phyloP scores from a whole-genome alignment of 2,888 invertebrate genomes.

The Nephrotoma flavescens region DNA sequence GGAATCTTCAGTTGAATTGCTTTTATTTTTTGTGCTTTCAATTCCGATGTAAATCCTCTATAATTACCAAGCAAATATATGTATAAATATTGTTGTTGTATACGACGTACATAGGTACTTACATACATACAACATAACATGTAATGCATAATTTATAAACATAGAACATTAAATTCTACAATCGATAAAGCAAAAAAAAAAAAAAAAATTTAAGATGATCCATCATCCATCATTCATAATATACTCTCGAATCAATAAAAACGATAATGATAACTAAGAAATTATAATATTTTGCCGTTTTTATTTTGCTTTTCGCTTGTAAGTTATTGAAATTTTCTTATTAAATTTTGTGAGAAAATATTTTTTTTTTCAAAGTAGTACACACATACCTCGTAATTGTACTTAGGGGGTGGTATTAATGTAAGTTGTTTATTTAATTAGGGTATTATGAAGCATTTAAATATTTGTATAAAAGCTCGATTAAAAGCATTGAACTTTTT shows the following conservation, averaged over 20 bases:
- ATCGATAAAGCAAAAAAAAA: background rate
- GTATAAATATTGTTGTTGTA: background rate
- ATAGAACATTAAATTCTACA: background rate
- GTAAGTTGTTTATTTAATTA: background rate
- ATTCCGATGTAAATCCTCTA: background rate
- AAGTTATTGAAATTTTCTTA: background rate
- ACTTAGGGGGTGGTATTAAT: background rate
- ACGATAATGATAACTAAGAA: background rate
- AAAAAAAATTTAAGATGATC: background rate
- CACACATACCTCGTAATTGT: background rate
- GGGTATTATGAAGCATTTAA: background rate
- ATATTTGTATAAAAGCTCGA: background rate
- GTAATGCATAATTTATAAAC: background rate
- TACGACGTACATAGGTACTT: background rate
- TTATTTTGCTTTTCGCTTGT: background rate
- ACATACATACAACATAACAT: background rate
- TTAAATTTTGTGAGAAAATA: background rate
- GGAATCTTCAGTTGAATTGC: conserved; percentile 3
- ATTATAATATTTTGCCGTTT: background rate
- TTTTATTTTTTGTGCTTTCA: background rate
- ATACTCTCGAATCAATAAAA: background rate
- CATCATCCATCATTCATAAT: background rate
- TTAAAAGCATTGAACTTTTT: too few species aligned
- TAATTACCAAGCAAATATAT: background rate
- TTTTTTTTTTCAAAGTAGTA: background rate